Evolutionary conservation across 2,888 invertebrate species (phyloP).

Genomic region (Philereme vetulata): DNA sequence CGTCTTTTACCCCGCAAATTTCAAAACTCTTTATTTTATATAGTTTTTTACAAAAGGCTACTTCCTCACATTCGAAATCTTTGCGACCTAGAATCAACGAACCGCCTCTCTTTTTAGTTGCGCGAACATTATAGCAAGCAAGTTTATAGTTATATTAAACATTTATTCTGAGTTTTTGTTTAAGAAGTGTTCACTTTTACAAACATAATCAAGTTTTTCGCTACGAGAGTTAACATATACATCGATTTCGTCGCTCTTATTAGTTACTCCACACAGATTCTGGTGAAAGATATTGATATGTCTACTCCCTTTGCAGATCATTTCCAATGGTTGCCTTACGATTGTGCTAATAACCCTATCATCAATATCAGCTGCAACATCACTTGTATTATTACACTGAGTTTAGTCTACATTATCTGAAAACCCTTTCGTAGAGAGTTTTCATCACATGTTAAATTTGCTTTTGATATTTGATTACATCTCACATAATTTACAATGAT

Average conservation of each 20-base stretch:
- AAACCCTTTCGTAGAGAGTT: neutral
- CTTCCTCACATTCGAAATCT: neutral
- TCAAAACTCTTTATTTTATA: constrained; percentile 8
- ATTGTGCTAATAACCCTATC: no score
- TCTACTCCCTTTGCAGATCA: neutral
- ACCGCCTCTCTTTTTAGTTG: constrained; percentile 4
- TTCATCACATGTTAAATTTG: no score
- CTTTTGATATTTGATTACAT: no score
- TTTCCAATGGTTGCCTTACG: neutral
- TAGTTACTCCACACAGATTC: constrained; percentile 5
- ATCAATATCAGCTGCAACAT: neutral
- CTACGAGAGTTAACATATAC: neutral
- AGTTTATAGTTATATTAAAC: constrained; percentile 1
- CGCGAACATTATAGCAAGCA: neutral
- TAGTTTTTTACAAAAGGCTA: constrained; percentile 1
- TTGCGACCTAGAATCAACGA: neutral
- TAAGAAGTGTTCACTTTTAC: constrained; percentile 6
- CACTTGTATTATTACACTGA: constrained; percentile 1
- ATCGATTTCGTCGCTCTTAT: constrained; percentile 5
- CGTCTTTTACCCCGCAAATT: constrained; percentile 2
- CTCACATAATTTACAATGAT: no score
- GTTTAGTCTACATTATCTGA: neutral
- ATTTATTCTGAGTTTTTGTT: neutral
- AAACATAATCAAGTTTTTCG: neutral
- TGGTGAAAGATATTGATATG: neutral